These are phyloP conservation scores for Lepus timidus DNA, from an alignment of 2,113 vertebrate species.

Conservation along the genomic window DNA sequence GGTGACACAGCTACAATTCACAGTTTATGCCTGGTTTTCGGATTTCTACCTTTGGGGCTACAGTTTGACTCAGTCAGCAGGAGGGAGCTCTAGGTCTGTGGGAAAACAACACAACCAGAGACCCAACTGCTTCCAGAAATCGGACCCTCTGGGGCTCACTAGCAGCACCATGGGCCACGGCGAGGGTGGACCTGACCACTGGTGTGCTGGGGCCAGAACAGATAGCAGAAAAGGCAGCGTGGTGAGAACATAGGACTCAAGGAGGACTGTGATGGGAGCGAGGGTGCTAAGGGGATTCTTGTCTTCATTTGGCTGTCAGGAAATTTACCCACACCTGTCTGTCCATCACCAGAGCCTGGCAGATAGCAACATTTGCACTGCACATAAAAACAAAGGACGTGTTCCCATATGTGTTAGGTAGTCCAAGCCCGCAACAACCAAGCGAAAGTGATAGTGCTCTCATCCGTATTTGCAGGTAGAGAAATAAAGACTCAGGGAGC, in stretches of 20 bases:
- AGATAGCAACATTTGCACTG: too few relatives aligned
- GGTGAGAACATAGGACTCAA: neutral
- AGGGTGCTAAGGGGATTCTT: too few relatives aligned
- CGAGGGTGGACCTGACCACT: too few relatives aligned
- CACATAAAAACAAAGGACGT: neutral
- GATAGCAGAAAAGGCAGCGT: neutral
- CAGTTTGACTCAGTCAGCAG: neutral
- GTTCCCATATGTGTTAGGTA: neutral
- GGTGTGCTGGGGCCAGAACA: neutral
- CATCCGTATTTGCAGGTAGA: neutral
- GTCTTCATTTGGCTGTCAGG: neutral
- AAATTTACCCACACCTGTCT: neutral
- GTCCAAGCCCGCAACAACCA: neutral
- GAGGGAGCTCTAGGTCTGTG: neutral
- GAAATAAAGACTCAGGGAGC: neutral
- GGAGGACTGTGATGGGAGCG: neutral
- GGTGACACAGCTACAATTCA: neutral
- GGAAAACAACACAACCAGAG: slow-evolving; percentile 31
- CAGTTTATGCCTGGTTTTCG: neutral
- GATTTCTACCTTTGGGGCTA: neutral
- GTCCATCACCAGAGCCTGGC: neutral
- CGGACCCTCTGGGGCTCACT: neutral
- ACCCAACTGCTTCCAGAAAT: neutral
- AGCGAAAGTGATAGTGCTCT: neutral
- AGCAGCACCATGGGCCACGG: neutral